These are phyloP conservation scores for Falco naumanni DNA, from an alignment of 2,797 vertebrate species.

Conservation along the genomic window DNA sequence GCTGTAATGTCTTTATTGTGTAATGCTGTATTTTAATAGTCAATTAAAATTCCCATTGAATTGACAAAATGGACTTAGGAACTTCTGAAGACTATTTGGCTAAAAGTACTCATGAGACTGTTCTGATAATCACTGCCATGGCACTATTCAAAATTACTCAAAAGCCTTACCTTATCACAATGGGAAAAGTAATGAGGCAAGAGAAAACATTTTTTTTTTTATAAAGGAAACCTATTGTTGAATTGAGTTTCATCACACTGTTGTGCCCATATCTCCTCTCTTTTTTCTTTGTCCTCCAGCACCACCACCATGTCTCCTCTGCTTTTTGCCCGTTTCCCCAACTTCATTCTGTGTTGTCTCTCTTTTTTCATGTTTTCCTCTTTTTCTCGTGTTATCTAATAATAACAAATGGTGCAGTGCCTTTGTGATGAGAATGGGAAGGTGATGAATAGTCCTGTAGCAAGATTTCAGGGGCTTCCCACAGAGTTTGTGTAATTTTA, in stretches of 20 bases:
- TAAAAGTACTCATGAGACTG: conserved; percentile 33
- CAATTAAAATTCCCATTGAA: conserved; percentile 56
- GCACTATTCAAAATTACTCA: background rate
- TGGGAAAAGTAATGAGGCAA: background rate
- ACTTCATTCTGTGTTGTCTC: background rate
- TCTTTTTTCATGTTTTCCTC: background rate
- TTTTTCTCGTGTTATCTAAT: background rate
- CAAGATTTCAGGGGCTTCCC: conserved; percentile 29
- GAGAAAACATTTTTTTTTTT: background rate
- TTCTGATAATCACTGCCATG: background rate
- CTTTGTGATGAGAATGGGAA: conserved; percentile 18
- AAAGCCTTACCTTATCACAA: conserved; percentile 15
- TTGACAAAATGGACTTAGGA: conserved; percentile 38
- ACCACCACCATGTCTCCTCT: background rate
- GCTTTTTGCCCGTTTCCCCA: background rate
- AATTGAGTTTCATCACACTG: background rate
- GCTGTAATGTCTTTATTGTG: conserved; percentile 32
- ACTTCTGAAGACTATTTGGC: conserved; percentile 32
- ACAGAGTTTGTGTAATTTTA: background rate
- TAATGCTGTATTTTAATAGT: conserved; percentile 43
- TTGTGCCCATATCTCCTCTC: background rate
- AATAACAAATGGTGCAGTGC: background rate
- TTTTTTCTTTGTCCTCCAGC: background rate
- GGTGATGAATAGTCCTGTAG: conserved; percentile 5
- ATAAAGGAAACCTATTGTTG: background rate